Base-by-base conservation (phyloP, 2,888 invertebrate genomes). In the Julus scanicus region DNA sequence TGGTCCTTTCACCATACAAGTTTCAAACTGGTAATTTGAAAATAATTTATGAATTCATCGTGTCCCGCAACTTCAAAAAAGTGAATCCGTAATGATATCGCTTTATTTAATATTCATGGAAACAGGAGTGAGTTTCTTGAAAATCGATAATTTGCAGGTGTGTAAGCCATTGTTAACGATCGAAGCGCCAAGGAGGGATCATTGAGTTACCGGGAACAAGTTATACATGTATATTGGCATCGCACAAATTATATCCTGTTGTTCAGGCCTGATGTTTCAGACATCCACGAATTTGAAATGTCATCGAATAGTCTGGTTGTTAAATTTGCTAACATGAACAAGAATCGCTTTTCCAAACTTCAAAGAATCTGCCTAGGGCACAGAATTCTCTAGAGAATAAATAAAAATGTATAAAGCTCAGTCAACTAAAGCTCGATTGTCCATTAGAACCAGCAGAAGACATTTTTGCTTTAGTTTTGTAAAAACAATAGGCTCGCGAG, bases 81-180 rank as follows among this genome's bases (percentile, higher is more conserved):
- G 71, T 71, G 71, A 20, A 71, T 71, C 9, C 71, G 71, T 71
- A 20, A 71, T 20, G 20, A 71, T 20, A 71, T 71, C 29, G 71
- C 71, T 71, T 29, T 2, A 71, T 71, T 71, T 71, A 71, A 71
- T 71, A 71, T 71, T 20, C 71, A 29, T 20, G 71, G 29, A 71
- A 20, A 71, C 71, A 71, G 71, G 20, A 71, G 71, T 29, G 20
- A 71, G 71, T 29, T 20, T 29, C n/a, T 29, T 29, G 71, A 20
- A 71, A 71, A 71, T 71, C 71, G 71, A 71, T 71, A 71, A 71
- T 71, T 71, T 29, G 71, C 71, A 71, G 71, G 71, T 71, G 71
- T 29, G 71, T 29, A 5, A 9, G 9, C 2, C 71, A n/a, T 29
- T 71, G 44, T 44, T 71, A 29, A 71, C 71, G 20, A 71, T 71